phyloP scores from a whole-genome alignment of 1,140 invertebrate species.

The Procambarus clarkii region DNA sequence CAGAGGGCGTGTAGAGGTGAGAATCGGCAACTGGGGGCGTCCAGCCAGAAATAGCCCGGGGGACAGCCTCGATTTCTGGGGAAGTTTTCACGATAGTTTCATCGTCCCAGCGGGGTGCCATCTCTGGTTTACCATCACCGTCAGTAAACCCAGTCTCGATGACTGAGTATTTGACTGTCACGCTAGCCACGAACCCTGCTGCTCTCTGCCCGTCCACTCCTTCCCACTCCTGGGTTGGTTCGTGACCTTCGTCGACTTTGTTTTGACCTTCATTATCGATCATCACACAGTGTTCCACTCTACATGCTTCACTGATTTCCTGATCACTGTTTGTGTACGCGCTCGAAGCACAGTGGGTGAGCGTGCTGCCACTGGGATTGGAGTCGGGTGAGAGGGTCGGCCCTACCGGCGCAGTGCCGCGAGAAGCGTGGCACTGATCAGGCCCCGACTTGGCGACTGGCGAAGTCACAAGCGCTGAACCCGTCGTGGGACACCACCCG shows the following conservation, averaged over 20 bases:
- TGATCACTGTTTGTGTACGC: slow-evolving; percentile 7
- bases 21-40: slow-evolving; percentile 38
- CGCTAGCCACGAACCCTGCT: slow-evolving; percentile 5
- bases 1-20: slow-evolving; percentile 67
- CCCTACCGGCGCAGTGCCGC: slow-evolving; percentile 28
- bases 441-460: slow-evolving; percentile 62
- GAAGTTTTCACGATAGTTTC: slow-evolving; percentile 24
- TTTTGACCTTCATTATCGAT: slow-evolving; percentile 52
- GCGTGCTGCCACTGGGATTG: not conserved
- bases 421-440: slow-evolving; percentile 48
- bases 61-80: not conserved
- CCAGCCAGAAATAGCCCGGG: slow-evolving; percentile 59
- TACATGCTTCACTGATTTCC: slow-evolving; percentile 20
- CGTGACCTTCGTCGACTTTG: slow-evolving; percentile 29
- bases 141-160: slow-evolving; percentile 3
- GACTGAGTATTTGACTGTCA: slow-evolving; percentile 10
- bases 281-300: slow-evolving; percentile 30
- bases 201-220: slow-evolving; percentile 18
- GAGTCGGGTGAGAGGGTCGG: not conserved
- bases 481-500: not conserved
- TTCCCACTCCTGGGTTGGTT: not conserved
- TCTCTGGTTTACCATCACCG: not conserved
- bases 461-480: slow-evolving; percentile 25
- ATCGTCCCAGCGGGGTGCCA: not conserved
- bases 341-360: not conserved